A percentile compares a stretch with the other conserved stretches of the same genome.
These are phyloP conservation scores for Troides oblongomaculatus DNA, from an alignment of 2,888 invertebrate species.

Conservation along the genomic window DNA sequence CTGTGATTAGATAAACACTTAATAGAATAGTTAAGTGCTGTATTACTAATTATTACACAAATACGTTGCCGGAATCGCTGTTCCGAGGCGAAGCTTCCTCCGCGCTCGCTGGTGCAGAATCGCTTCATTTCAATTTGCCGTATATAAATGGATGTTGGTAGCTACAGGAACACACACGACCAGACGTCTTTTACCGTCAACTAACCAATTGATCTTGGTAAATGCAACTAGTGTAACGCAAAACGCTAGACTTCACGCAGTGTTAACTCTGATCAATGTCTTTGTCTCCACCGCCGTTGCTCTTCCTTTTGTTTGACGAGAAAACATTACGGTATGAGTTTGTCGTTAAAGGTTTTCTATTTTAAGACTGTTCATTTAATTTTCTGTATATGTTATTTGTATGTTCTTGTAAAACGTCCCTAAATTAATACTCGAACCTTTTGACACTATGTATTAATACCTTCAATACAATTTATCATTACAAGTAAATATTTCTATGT, in stretches of 20 bases:
- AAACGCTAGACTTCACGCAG: slow-evolving; percentile 20
- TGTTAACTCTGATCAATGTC: slow-evolving; percentile 22
- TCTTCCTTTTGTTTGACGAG: not conserved
- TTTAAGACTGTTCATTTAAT: not conserved
- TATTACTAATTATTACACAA: slow-evolving; percentile 74
- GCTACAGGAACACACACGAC: slow-evolving; percentile 19
- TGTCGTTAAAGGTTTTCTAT: not conserved
- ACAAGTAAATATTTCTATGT: too few relatives aligned
- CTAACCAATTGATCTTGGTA: slow-evolving; percentile 18
- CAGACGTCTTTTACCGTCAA: slow-evolving; percentile 24
- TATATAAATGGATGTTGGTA: slow-evolving; percentile 23
- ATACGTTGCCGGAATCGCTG: slow-evolving; percentile 63
- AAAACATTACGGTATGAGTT: not conserved
- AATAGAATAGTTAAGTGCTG: slow-evolving; percentile 57
- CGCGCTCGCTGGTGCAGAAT: slow-evolving; percentile 30
- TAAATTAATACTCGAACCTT: too few relatives aligned
- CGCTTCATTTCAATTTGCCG: slow-evolving; percentile 36
- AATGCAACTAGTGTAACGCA: slow-evolving; percentile 9
- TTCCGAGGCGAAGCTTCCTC: slow-evolving; percentile 55
- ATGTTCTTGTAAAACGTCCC: too few relatives aligned
- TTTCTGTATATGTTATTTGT: not conserved
- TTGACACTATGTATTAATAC: too few relatives aligned
- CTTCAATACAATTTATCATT: too few relatives aligned
- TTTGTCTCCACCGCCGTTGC: not conserved
- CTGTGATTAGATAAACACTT: slow-evolving; percentile 41